These are phyloP conservation scores for Noctua pronuba DNA, from an alignment of 2,888 invertebrate species.

Conservation along the genomic window DNA sequence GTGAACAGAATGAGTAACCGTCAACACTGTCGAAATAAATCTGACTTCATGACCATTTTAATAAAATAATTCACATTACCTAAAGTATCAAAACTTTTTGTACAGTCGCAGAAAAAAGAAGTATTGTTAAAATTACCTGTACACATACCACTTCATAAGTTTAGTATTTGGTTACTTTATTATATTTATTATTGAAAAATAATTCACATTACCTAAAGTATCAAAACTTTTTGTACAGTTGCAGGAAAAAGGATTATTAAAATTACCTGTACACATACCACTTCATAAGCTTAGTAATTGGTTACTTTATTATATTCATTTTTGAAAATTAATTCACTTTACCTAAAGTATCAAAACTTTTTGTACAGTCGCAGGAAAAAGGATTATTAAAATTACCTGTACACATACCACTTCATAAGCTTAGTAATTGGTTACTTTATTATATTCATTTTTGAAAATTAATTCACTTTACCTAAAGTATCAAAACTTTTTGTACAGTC, in stretches of 20 bases:
- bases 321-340: too few relatives aligned
- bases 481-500: slow-evolving; percentile 6
- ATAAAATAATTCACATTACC: slow-evolving; percentile 16
- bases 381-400: too few relatives aligned
- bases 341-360: too few relatives aligned
- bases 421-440: too few relatives aligned
- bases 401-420: too few relatives aligned
- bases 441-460: too few relatives aligned
- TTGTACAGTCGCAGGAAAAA: too few relatives aligned
- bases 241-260: not conserved
- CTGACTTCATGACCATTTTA: slow-evolving; percentile 28
- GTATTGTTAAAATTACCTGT: not conserved
- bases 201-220: not conserved
- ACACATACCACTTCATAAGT: not conserved
- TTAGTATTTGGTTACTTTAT: not conserved
- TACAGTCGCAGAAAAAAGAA: not conserved
- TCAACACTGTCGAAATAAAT: slow-evolving; percentile 32
- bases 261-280: too few relatives aligned
- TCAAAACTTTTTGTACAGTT: not conserved
- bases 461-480: slow-evolving; percentile 14
- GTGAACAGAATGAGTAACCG: slow-evolving; percentile 25
- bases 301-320: too few relatives aligned
- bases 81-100: slow-evolving; percentile 22
- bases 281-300: too few relatives aligned
- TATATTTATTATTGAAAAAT: not conserved